Evolutionary conservation across 2,797 vertebrate species (phyloP).

Genomic region (Podargus strigoides): DNA sequence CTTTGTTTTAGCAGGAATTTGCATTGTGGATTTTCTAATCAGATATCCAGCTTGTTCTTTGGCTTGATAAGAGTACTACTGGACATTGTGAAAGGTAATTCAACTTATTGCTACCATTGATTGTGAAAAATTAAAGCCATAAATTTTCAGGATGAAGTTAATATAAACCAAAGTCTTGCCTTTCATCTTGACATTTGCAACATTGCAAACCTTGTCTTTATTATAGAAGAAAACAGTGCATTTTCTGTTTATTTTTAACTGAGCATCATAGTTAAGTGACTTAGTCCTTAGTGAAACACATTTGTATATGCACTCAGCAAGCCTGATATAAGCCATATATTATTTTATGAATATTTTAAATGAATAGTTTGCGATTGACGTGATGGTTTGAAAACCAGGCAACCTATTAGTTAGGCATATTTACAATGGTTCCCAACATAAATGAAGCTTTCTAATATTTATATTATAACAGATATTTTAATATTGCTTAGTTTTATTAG

Average conservation of each 20-base stretch:
- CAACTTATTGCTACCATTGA: not conserved
- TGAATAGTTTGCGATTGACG: not conserved
- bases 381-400: not conserved
- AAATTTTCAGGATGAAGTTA: not conserved
- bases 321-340: not conserved
- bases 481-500: not conserved
- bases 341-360: not conserved
- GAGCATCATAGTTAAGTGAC: not conserved
- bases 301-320: not conserved
- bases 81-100: slow-evolving; percentile 25
- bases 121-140: not conserved
- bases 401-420: not conserved
- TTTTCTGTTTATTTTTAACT: not conserved
- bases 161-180: not conserved
- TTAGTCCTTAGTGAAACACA: not conserved
- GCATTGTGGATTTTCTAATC: not conserved
- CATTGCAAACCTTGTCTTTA: not conserved
- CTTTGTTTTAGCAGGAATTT: slow-evolving; percentile 20
- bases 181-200: not conserved
- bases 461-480: not conserved
- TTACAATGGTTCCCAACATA: not conserved
- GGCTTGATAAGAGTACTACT: not conserved
- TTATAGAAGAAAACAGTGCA: not conserved
- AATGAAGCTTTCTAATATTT: not conserved
- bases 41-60: not conserved